Percentiles rank a stretch among this genome's conserved stretches.
Conservation (phyloP, 2,888 invertebrate genomes). For the Cerastis leucographa region DNA sequence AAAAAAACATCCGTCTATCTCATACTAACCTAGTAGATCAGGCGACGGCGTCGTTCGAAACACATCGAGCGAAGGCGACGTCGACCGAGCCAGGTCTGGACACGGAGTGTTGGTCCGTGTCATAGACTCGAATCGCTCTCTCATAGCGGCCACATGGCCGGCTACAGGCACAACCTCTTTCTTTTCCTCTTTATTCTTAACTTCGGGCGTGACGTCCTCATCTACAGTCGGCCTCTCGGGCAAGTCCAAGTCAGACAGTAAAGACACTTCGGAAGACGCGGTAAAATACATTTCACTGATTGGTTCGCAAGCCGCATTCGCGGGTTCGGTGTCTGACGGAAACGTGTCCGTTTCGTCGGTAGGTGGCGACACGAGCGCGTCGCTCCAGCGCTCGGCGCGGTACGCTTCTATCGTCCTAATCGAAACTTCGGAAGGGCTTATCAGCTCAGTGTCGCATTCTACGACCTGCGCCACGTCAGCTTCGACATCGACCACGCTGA, state of each 20-base stretch:
- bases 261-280: conserved; percentile 85
- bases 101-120: conserved; percentile 86
- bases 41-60: conserved; percentile 83
- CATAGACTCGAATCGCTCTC: conserved; percentile 88
- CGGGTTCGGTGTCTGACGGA: conserved; percentile 73
- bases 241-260: conserved; percentile 80
- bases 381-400: conserved; percentile 75
- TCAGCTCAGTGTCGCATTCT: conserved; percentile 66
- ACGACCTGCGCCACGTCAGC: conserved; percentile 51
- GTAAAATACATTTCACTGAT: conserved; percentile 85
- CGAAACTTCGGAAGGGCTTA: conserved; percentile 76
- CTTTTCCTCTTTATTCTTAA: conserved; percentile 71
- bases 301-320: conserved; percentile 72
- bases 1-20: background rate
- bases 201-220: conserved; percentile 63
- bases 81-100: conserved; percentile 78
- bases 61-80: conserved; percentile 80
- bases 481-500: conserved; percentile 39
- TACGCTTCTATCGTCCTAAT: conserved; percentile 72
- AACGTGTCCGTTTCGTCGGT: conserved; percentile 69
- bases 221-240: conserved; percentile 68
- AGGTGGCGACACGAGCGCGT: conserved; percentile 75
- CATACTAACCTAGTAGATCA: conserved; percentile 73
- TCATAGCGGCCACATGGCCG: conserved; percentile 89
- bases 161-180: conserved; percentile 80